These are phyloP conservation scores for Tolypeutes matacus DNA, from an alignment of 2,797 vertebrate genomes.

Conservation along the genomic window DNA sequence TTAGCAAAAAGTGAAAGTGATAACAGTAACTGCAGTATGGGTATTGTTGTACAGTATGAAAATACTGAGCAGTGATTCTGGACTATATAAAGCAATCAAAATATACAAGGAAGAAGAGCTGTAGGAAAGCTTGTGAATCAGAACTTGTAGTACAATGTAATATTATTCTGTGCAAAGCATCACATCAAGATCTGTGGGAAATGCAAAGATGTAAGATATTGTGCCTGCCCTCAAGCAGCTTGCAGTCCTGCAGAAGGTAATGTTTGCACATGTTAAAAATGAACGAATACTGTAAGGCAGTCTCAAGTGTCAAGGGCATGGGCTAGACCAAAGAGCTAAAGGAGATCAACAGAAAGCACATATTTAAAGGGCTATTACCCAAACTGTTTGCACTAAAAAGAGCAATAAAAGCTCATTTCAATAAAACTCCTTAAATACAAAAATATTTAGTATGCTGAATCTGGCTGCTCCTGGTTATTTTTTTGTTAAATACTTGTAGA, in stretches of 20 bases:
- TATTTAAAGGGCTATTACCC: conserved; percentile 58
- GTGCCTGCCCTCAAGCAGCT: not conserved
- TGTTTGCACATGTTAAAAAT: not conserved
- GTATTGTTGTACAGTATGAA: not conserved
- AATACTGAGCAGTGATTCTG: not conserved
- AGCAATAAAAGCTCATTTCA: conserved; percentile 76
- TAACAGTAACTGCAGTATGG: not conserved
- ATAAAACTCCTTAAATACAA: conserved; percentile 78
- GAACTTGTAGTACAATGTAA: not conserved
- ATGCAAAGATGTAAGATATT: not conserved
- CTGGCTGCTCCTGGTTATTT: conserved; percentile 74
- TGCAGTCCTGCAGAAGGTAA: not conserved
- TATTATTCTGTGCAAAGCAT: not conserved
- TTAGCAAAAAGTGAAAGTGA: not conserved
- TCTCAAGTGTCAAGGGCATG: not conserved
- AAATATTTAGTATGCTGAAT: conserved; percentile 79
- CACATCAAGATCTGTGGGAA: not conserved
- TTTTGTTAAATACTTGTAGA: conserved; percentile 81
- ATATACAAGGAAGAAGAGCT: not conserved
- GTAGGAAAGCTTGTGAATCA: not conserved
- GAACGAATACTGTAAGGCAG: not conserved
- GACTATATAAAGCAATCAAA: not conserved
- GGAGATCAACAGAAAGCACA: not conserved
- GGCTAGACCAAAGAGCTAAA: not conserved
- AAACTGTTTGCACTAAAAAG: conserved; percentile 61